Evolutionary conservation across 1,140 invertebrate genomes (phyloP).

Genomic region (Ips typographus): DNA sequence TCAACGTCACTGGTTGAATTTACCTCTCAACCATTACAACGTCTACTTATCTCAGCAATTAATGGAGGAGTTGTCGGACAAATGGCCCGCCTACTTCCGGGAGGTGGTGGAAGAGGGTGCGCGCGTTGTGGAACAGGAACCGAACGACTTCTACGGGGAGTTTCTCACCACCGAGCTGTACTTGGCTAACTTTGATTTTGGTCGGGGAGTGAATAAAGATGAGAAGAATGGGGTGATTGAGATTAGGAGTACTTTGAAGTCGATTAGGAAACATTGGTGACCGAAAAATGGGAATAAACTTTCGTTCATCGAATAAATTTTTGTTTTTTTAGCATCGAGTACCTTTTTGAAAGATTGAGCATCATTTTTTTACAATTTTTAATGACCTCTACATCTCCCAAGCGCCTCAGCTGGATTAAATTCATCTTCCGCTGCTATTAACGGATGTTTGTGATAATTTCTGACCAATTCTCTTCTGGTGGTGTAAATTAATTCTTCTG

Average conservation of each 20-base stretch:
- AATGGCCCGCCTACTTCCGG: constrained; percentile 40
- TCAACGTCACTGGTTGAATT: constrained; percentile 41
- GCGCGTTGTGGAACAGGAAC: constrained; percentile 42
- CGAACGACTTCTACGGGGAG: constrained; percentile 40
- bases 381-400: too few species aligned
- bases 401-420: too few species aligned
- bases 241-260: neutral
- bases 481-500: too few species aligned
- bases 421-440: too few species aligned
- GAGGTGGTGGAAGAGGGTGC: constrained; percentile 42
- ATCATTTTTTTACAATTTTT: too few species aligned
- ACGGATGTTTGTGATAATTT: too few species aligned
- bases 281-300: too few species aligned
- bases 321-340: too few species aligned
- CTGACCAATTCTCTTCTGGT: too few species aligned
- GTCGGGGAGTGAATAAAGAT: constrained; percentile 12
- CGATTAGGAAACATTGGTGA: neutral
- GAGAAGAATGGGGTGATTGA: neutral
- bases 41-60: constrained; percentile 32
- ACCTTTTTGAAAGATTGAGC: too few species aligned
- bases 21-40: constrained; percentile 20
- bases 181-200: constrained; percentile 32
- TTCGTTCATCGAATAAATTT: too few species aligned
- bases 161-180: constrained; percentile 40
- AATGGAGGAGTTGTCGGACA: constrained; percentile 34